Evolutionary conservation across 2,888 invertebrate genomes (phyloP), one percentile per base, ranked within the genome.

Genomic region (Eledone cirrhosa): DNA sequence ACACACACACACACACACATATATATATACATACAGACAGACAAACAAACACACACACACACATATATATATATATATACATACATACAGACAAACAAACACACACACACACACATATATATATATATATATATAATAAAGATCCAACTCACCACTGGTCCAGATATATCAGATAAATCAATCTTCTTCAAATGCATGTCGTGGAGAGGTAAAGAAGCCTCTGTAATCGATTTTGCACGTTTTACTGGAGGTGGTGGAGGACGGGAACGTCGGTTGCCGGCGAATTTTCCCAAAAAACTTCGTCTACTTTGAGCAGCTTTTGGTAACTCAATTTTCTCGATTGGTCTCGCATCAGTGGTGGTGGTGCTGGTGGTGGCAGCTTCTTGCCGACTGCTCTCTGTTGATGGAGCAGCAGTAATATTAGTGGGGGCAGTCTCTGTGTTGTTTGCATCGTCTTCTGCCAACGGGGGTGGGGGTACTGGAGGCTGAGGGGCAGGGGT

Each of bases 251-350:
- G 85, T 0, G 83, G 81, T 41, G 79, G 80, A 0, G 87, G 87
- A 3, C 86, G 86, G 59, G 84, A 84, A 33, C 84, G 83, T 75
- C 86, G 86, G 33, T 82, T 81, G 53, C 85, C 85, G 33, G 84
- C 84, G 67, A 87, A 81, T 79, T 87, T 87, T 41, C 88, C 87
- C n/a, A 88, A 85, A 75, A 88, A 86, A 63, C 87, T 87, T 69
- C 86, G 86, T 29, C 86, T 80, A 63, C 85, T 85, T 63, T 83
- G 83, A 5, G 85, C 86, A 48, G 84, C 84, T 53, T 81, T 86
- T 19, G 88, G 88, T 47, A 88, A 82, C 69, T 87, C 88, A 29
- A 88, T 88, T 79, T 87, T 87, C 78, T 88, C 88, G 11, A 82
- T 79, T 31, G 79, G 80, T 75, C 33, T 33, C 27, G 48, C 48